Percentiles rank a stretch among this genome's conserved stretches.
Evolutionary conservation across 2,113 vertebrate species (phyloP).

Genomic region (Peromyscus polionotus): DNA sequence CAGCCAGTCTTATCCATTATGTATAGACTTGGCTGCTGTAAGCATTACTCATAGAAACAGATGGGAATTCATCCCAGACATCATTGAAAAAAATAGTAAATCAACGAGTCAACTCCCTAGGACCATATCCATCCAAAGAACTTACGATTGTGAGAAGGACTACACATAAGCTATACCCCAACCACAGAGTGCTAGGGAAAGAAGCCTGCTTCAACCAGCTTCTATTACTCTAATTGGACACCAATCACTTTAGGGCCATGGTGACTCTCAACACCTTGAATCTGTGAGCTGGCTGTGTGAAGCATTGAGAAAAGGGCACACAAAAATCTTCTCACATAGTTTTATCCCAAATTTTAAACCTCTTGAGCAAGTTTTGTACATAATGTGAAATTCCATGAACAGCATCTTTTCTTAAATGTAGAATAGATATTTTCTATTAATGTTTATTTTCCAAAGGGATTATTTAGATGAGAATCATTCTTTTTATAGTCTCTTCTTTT

Average conservation of each 20-base stretch:
- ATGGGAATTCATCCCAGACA: not conserved
- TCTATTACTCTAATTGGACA: not conserved
- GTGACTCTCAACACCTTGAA: not conserved
- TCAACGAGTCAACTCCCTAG: not conserved
- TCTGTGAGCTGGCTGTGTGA: not conserved
- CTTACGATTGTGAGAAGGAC: not conserved
- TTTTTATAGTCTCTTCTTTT: constrained; percentile 43
- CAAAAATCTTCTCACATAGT: not conserved
- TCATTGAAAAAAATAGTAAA: constrained; percentile 35
- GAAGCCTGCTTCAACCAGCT: not conserved
- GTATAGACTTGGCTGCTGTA: not conserved
- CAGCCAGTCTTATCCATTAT: not conserved
- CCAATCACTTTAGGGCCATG: not conserved
- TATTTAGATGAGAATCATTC: not conserved
- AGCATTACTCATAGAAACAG: not conserved
- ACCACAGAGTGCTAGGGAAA: not conserved
- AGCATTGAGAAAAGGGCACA: not conserved
- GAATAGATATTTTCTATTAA: constrained; percentile 50
- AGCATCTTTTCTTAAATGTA: not conserved
- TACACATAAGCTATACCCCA: not conserved
- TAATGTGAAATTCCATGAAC: constrained; percentile 43
- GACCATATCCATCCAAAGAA: not conserved
- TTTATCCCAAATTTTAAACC: constrained; percentile 7
- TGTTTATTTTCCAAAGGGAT: constrained; percentile 46
- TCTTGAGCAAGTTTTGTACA: constrained; percentile 22